These are phyloP conservation scores for Eueremaeus valkanovi DNA, from an alignment of 2,888 invertebrate genomes.

Conservation along the genomic window DNA sequence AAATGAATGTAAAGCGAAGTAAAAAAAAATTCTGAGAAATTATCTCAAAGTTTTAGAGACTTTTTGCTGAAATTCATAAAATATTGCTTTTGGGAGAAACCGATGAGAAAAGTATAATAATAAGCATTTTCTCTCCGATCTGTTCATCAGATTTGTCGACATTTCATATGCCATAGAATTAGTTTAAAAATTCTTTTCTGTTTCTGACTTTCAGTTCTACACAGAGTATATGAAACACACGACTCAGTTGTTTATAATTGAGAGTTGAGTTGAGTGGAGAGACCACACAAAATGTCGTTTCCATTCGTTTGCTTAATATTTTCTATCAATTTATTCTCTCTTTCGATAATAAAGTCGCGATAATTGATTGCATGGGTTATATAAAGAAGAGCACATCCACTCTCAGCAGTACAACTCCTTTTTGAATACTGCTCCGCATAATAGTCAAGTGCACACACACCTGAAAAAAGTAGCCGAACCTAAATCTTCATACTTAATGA, in stretches of 20 bases:
- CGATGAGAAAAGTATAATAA: not conserved
- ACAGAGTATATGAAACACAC: conserved; percentile 18
- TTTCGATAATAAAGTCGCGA: conserved; percentile 3
- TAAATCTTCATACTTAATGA: not conserved
- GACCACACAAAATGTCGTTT: conserved; percentile 30
- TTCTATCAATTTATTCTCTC: not conserved
- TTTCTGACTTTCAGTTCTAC: conserved; percentile 11
- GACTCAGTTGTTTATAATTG: not conserved
- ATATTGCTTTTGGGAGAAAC: not conserved
- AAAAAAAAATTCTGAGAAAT: not conserved
- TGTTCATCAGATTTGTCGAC: not conserved
- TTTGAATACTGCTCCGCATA: not conserved
- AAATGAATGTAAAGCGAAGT: not conserved
- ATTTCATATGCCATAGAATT: not conserved
- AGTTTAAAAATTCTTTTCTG: not conserved
- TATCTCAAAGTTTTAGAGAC: not conserved
- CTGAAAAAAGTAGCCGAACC: conserved; percentile 26
- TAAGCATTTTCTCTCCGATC: not conserved
- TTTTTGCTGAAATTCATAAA: not conserved
- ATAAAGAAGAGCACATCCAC: not conserved
- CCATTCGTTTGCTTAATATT: not conserved
- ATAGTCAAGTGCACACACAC: not conserved
- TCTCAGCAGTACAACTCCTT: not conserved
- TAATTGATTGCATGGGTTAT: conserved; percentile 14
- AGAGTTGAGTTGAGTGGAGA: not conserved